A percentile compares a stretch with the other conserved stretches of the same genome.
These are phyloP conservation scores for Smittia sp. DNA, from an alignment of 2,888 invertebrate species.

Conservation along the genomic window DNA sequence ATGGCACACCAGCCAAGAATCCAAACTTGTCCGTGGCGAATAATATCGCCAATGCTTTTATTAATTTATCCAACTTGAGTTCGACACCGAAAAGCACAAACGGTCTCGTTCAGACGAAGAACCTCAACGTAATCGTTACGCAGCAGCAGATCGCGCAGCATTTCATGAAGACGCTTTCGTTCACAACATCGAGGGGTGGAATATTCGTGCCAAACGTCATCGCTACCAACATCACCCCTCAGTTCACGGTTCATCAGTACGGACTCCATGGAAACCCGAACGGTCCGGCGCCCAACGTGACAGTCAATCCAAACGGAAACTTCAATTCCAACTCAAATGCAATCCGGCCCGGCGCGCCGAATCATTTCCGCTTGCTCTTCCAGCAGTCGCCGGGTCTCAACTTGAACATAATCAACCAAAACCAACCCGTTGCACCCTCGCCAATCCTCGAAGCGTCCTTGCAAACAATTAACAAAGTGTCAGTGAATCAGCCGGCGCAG, in stretches of 20 bases:
- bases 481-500: constrained; percentile 36
- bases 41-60: constrained; percentile 44
- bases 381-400: constrained; percentile 41
- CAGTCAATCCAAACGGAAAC: constrained; percentile 61
- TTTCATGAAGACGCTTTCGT: constrained; percentile 43
- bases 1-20: constrained; percentile 27
- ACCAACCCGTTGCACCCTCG: constrained; percentile 25
- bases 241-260: constrained; percentile 45
- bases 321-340: constrained; percentile 46
- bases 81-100: constrained; percentile 40
- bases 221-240: constrained; percentile 42
- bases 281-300: constrained; percentile 67
- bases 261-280: constrained; percentile 42
- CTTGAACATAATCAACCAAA: constrained; percentile 42
- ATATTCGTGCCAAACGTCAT: constrained; percentile 43
- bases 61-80: constrained; percentile 43
- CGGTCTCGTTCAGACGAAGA: constrained; percentile 21
- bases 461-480: constrained; percentile 43
- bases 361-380: constrained; percentile 41
- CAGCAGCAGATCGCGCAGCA: constrained; percentile 43
- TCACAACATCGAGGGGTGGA: constrained; percentile 40
- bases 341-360: constrained; percentile 37
- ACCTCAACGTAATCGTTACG: constrained; percentile 43
- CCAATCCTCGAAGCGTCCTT: constrained; percentile 43
- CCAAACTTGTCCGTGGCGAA: constrained; percentile 43